Evolutionary conservation across 1,140 invertebrate genomes (phyloP).

Genomic region (Popillia japonica): DNA sequence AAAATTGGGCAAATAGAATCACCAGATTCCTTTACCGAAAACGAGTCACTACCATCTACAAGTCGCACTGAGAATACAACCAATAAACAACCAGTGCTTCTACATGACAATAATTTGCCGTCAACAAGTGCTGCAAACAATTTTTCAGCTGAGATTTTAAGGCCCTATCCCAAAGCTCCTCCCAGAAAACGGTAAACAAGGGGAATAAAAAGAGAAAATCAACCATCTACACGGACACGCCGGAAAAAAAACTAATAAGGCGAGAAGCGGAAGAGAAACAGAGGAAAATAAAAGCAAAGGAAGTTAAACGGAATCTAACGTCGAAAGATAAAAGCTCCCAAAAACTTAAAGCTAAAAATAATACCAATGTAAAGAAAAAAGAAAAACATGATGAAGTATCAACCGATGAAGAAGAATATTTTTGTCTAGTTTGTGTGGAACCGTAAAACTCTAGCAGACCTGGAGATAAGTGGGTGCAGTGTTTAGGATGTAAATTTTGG

Average conservation of each 20-base stretch:
- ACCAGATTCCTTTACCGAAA: too few relatives aligned
- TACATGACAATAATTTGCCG: neutral
- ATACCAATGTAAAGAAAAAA: constrained; percentile 38
- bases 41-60: too few relatives aligned
- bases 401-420: constrained; percentile 49
- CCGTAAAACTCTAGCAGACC: constrained; percentile 46
- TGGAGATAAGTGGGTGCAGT: constrained; percentile 3
- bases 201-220: constrained; percentile 40
- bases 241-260: constrained; percentile 42
- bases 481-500: too few relatives aligned
- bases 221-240: constrained; percentile 43
- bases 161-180: constrained; percentile 40
- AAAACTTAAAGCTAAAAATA: neutral
- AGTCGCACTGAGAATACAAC: neutral
- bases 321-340: neutral
- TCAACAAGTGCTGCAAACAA: constrained; percentile 52
- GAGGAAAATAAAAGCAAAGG: constrained; percentile 21
- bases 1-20: too few relatives aligned
- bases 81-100: neutral
- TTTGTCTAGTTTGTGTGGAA: constrained; percentile 48
- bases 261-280: constrained; percentile 43
- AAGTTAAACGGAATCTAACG: neutral
- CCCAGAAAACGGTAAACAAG: constrained; percentile 36
- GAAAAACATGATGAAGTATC: constrained; percentile 42
- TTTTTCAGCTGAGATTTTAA: constrained; percentile 49